Conservation (phyloP, 2,797 vertebrate species). For the Anguilla obscura region DNA sequence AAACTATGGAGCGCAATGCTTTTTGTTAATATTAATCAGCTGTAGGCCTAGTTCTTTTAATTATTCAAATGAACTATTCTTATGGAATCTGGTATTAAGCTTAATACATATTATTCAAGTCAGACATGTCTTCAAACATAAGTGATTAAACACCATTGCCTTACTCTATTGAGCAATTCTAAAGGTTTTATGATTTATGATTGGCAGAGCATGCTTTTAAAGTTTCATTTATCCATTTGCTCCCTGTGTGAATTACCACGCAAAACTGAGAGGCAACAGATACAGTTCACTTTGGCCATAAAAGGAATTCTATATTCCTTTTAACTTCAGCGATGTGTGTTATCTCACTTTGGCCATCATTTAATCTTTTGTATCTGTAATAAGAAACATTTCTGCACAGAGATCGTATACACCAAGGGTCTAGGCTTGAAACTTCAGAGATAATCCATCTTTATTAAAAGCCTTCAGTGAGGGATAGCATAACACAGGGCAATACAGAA, state of each 20-base stretch:
- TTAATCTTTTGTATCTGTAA: conserved; percentile 48
- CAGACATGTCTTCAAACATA: conserved; percentile 3
- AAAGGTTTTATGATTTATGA: not conserved
- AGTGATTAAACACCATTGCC: not conserved
- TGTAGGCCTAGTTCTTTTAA: not conserved
- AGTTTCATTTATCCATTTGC: not conserved
- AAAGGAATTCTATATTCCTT: conserved; percentile 9
- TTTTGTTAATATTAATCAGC: not conserved
- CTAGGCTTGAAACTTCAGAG: conserved; percentile 44
- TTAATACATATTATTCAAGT: not conserved
- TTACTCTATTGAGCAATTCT: not conserved
- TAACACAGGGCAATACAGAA: conserved; percentile 52
- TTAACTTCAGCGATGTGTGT: conserved; percentile 47
- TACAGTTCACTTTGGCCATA: not conserved
- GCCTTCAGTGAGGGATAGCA: conserved; percentile 51
- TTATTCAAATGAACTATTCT: not conserved
- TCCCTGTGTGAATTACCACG: not conserved
- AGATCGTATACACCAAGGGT: conserved; percentile 52
- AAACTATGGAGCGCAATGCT: not conserved
- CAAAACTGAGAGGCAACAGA: conserved; percentile 6
- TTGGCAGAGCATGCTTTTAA: not conserved
- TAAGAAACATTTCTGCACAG: conserved; percentile 36
- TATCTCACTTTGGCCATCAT: conserved; percentile 55
- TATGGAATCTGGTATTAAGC: not conserved
- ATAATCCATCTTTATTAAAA: conserved; percentile 56